Evolutionary conservation across 2,797 vertebrate species (phyloP).

Genomic region (Sparus aurata): DNA sequence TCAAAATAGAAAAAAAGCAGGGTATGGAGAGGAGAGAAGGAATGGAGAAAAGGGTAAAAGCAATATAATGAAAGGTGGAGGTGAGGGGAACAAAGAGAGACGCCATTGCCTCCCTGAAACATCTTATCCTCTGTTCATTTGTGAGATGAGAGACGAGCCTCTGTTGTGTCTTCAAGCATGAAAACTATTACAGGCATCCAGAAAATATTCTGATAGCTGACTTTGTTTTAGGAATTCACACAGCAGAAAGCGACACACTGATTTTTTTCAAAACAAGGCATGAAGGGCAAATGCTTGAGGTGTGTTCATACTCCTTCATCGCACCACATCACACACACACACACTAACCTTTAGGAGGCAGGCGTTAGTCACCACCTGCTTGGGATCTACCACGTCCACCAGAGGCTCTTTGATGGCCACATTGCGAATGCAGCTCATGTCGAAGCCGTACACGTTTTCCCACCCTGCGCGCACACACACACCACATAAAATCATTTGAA

Average conservation of each 20-base stretch:
- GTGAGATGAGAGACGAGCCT: constrained; percentile 60
- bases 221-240: background rate
- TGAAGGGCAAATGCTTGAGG: background rate
- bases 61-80: constrained; percentile 33
- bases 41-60: background rate
- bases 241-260: no score
- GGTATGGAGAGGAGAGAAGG: constrained; percentile 12
- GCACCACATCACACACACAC: background rate
- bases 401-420: constrained; percentile 98
- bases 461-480: constrained; percentile 88
- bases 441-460: constrained; percentile 99
- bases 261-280: no score
- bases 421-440: constrained; percentile 99
- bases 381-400: constrained; percentile 98
- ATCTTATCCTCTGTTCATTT: constrained; percentile 64
- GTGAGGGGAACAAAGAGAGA: constrained; percentile 38
- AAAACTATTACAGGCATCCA: constrained; percentile 53
- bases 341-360: constrained; percentile 95
- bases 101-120: constrained; percentile 52
- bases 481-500: constrained; percentile 25
- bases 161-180: constrained; percentile 49
- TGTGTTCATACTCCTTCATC: background rate
- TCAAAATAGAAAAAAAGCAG: background rate
- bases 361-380: constrained; percentile 98
- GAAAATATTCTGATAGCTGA: constrained; percentile 43